Percentiles rank a stretch among this genome's conserved stretches.
These are phyloP conservation scores for Galleria mellonella DNA, from an alignment of 1,140 invertebrate species.

Conservation along the genomic window DNA sequence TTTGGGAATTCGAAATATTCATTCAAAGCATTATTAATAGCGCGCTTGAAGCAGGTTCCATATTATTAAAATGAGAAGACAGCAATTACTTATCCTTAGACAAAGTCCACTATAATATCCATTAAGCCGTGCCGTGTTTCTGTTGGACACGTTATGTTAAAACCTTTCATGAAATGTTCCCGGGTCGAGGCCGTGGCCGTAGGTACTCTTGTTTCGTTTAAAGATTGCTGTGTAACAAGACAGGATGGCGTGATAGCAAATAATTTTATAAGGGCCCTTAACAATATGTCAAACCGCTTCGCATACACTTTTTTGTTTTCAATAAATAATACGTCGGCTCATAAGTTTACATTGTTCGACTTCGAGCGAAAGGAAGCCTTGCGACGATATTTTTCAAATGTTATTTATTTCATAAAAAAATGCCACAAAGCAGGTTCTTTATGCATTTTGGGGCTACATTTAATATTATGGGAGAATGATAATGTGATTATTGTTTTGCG, in stretches of 20 bases:
- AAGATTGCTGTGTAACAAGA: conserved; percentile 56
- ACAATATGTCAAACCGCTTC: conserved; percentile 67
- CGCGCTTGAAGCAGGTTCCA: conserved; percentile 45
- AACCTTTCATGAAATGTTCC: conserved; percentile 40
- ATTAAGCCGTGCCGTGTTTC: conserved; percentile 29
- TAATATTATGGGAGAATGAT: conserved; percentile 72
- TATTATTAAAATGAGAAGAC: conserved; percentile 57
- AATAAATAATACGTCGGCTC: conserved; percentile 69
- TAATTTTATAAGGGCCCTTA: conserved; percentile 72
- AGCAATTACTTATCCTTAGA: conserved; percentile 52
- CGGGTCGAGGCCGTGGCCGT: conserved; percentile 10
- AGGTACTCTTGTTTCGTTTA: conserved; percentile 38
- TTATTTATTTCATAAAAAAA: conserved; percentile 63
- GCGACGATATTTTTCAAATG: conserved; percentile 62
- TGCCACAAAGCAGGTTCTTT: conserved; percentile 61
- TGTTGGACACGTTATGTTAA: conserved; percentile 28
- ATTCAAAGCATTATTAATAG: conserved; percentile 68
- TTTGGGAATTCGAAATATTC: conserved; percentile 71
- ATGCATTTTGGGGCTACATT: conserved; percentile 66
- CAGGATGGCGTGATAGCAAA: conserved; percentile 68
- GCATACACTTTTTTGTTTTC: conserved; percentile 55
- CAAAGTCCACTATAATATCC: conserved; percentile 19
- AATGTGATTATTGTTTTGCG: conserved; percentile 74
- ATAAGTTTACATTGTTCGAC: conserved; percentile 70
- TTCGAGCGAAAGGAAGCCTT: conserved; percentile 40